phyloP scores from a whole-genome alignment of 2,113 vertebrate species.

The Tragelaphus buxtoni region DNA sequence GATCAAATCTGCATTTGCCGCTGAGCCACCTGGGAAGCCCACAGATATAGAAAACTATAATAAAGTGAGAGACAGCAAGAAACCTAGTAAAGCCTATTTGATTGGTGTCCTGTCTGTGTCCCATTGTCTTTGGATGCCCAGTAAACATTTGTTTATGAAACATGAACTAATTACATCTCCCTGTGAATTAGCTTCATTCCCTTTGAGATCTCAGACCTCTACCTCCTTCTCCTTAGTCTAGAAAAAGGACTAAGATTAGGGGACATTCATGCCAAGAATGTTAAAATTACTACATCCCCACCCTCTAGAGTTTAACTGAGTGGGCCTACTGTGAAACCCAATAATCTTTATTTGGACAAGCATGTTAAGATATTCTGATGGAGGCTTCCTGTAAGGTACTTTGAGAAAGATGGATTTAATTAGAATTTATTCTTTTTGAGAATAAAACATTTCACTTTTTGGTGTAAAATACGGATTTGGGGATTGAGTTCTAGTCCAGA shows the following conservation, averaged over 20 bases:
- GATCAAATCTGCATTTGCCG: background rate
- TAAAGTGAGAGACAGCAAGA: background rate
- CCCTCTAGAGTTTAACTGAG: background rate
- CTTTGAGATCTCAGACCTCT: background rate
- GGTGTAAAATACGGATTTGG: background rate
- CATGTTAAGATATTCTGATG: background rate
- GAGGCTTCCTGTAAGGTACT: background rate
- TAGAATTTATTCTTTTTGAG: background rate
- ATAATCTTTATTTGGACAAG: background rate
- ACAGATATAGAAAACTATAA: background rate
- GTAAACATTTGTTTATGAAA: background rate
- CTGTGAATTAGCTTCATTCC: background rate
- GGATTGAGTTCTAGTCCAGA: background rate
- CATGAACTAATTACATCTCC: background rate
- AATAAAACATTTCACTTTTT: background rate
- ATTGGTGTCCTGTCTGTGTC: background rate
- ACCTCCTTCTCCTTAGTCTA: background rate
- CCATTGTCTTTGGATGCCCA: background rate
- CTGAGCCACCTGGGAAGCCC: background rate
- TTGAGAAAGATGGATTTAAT: slow-evolving; percentile 1
- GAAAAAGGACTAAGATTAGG: background rate
- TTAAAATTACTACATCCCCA: background rate
- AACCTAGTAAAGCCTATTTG: background rate
- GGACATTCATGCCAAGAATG: background rate
- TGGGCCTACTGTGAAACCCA: background rate